A percentile compares a stretch with the other conserved stretches of the same genome.
Evolutionary conservation across 2,888 invertebrate genomes (phyloP).

Genomic region (Drosophila tanythrix): DNA sequence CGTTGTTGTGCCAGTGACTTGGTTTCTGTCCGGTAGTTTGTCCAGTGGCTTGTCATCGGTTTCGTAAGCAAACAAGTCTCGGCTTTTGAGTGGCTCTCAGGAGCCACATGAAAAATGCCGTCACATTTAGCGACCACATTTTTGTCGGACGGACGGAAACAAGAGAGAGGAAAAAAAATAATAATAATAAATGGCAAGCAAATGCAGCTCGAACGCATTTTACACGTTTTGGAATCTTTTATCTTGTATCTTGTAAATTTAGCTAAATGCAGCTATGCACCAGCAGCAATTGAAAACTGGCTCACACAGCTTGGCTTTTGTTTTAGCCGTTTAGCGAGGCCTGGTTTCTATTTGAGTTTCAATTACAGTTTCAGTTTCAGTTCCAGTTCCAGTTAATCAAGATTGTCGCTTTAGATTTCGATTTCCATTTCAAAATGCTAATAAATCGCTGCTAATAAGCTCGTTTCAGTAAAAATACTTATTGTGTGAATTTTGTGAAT

Average conservation of each 20-base stretch:
- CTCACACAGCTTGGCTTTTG: conserved; percentile 46
- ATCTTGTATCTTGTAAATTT: conserved; percentile 37
- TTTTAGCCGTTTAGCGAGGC: conserved; percentile 29
- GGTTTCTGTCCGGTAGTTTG: conserved; percentile 41
- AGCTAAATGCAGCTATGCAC: conserved; percentile 19
- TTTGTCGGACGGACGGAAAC: conserved; percentile 33
- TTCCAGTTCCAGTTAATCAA: conserved; percentile 45
- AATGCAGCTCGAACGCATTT: conserved; percentile 45
- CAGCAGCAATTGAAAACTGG: conserved; percentile 42
- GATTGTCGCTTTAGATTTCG: conserved; percentile 74
- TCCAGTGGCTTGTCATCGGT: conserved; percentile 21
- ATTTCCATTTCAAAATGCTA: conserved; percentile 64
- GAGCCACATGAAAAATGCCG: conserved; percentile 52
- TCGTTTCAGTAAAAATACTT: conserved; percentile 58
- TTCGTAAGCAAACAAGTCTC: conserved; percentile 63
- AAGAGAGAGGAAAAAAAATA: background rate
- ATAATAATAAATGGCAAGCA: conserved; percentile 27
- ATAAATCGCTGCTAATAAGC: conserved; percentile 71
- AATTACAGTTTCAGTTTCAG: conserved; percentile 29
- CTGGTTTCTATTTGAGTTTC: conserved; percentile 34
- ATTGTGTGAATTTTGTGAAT: conserved; percentile 59
- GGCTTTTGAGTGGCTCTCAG: conserved; percentile 20
- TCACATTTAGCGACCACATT: conserved; percentile 47
- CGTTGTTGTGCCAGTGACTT: conserved; percentile 55
- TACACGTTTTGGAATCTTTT: conserved; percentile 43